Base-by-base conservation (phyloP, 1,140 invertebrate species). In the Lithobius niger region DNA sequence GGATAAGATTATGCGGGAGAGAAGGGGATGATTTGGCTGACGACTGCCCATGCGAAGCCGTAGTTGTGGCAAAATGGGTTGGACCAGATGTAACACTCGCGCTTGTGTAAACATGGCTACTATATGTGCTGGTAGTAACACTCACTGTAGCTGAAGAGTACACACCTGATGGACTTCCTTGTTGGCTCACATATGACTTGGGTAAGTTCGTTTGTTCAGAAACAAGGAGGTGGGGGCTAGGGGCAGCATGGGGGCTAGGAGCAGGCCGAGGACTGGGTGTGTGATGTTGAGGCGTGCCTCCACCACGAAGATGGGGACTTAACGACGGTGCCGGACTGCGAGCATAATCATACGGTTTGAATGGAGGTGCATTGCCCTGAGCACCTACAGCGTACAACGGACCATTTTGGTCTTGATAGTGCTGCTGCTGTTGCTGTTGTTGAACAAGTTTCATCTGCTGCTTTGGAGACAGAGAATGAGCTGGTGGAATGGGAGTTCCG, bases 1-100 rank as follows among this genome's bases (percentile, higher is more conserved):
- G 70, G 54, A 73, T 72, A 26, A 73, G 61, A 58, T 65, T 68
- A 56, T 45, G 43, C 4, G 43, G 6, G 19, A 68, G 60, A 25
- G 62, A 4, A n/a, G n/a, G n/a, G n/a, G n/a, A n/a, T n/a, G n/a
- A n/a, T n/a, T n/a, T n/a, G n/a, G n/a, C n/a, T n/a, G n/a, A n/a
- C n/a, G n/a, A 45, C 43, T 45, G 43, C 31, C n/a, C 31, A 36
- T 36, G 6, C 6, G 31, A 6, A 36, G 31, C 31, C 6, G 31
- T 36, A 10, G 31, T 36, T 10, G 31, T n/a, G n/a, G 31, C n/a
- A n/a, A 10, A 36, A 6, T 36, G 31, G 6, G n/a, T 36, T n/a
- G n/a, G 6, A 10, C 31, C 31, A 36, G 31, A 13, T 10, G 44
- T 6, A 10, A 47, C 44, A 22, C 10, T 47, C 6, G 44, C 44